These are phyloP conservation scores for Sebastiscus tertius DNA, from an alignment of 2,797 vertebrate species.

Conservation along the genomic window DNA sequence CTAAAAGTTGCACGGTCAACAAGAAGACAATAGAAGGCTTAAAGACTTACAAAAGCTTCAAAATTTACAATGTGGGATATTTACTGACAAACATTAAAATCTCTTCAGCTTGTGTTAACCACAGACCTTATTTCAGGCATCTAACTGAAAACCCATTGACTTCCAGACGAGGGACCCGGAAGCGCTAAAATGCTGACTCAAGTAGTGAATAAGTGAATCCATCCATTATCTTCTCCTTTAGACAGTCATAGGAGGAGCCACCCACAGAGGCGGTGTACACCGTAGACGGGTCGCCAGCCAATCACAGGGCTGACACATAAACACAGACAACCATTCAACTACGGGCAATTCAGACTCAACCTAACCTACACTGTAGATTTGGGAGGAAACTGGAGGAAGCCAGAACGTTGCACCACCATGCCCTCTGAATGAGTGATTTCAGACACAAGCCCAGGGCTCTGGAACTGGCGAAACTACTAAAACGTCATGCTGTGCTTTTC, in stretches of 20 bases:
- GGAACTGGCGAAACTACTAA: neutral
- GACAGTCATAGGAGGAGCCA: neutral
- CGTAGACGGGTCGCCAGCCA: neutral
- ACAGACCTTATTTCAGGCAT: neutral
- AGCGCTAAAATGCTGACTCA: neutral
- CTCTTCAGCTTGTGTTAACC: neutral
- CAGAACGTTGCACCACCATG: neutral
- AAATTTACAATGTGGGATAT: no score
- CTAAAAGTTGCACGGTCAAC: no score
- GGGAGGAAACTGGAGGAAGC: neutral
- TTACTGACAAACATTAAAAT: no score
- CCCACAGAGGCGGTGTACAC: neutral
- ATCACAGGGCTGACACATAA: neutral
- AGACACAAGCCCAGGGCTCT: neutral
- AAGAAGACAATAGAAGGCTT: no score
- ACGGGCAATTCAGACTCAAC: neutral
- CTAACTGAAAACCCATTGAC: neutral
- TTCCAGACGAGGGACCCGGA: neutral
- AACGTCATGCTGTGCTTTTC: neutral
- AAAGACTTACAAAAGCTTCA: no score
- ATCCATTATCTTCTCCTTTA: neutral
- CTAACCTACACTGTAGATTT: neutral
- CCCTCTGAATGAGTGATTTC: no score
- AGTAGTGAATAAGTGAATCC: neutral
- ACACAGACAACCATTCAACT: neutral